These are phyloP conservation scores for Oreortyx pictus DNA, from an alignment of 2,797 vertebrate species.

Conservation along the genomic window DNA sequence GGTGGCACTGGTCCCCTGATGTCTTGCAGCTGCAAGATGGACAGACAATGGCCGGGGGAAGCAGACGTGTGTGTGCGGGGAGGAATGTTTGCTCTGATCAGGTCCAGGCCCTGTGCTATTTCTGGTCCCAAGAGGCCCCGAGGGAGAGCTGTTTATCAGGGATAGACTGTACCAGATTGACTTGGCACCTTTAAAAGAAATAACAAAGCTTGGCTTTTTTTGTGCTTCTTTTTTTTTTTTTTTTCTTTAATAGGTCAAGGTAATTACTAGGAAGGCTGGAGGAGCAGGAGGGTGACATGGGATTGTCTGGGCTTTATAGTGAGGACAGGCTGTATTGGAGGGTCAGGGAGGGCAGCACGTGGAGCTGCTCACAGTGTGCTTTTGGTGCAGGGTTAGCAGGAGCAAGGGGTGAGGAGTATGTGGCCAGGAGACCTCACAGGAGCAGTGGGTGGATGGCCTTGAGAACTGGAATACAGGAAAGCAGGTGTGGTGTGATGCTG, in stretches of 20 bases:
- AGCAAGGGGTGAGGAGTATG: neutral
- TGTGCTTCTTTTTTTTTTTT: no score
- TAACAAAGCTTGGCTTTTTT: neutral
- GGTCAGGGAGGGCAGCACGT: neutral
- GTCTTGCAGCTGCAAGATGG: rapidly evolving
- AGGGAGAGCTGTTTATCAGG: conserved; percentile 55
- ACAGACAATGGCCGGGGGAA: neutral
- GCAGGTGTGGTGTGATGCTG: rapidly evolving
- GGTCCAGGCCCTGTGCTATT: conserved; percentile 39
- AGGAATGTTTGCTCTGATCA: conserved; percentile 42
- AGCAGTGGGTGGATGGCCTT: neutral
- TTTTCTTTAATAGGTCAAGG: neutral
- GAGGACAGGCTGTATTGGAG: neutral
- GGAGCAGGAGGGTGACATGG: neutral
- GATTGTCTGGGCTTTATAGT: neutral
- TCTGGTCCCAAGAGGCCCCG: conserved; percentile 36
- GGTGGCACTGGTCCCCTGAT: neutral
- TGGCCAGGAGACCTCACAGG: neutral
- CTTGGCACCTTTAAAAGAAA: conserved; percentile 32
- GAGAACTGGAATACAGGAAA: neutral
- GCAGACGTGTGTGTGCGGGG: neutral
- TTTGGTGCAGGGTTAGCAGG: neutral
- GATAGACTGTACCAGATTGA: conserved; percentile 66
- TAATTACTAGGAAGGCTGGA: neutral
- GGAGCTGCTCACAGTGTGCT: neutral